Base-by-base conservation (phyloP, 2,888 invertebrate genomes). In the Aphodius sticticus region DNA sequence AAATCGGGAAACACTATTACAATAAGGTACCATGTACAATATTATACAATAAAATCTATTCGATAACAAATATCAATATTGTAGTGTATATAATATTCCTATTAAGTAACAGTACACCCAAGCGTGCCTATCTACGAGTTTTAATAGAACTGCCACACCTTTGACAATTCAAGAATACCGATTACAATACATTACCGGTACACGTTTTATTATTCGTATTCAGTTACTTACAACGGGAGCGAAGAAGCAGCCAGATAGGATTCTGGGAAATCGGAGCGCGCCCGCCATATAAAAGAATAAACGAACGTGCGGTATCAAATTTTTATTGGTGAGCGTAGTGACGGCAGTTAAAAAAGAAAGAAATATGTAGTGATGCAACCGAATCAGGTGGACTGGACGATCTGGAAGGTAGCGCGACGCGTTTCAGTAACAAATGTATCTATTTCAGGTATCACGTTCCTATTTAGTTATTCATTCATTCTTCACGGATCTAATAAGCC, bases 401-500 rank as follows among this genome's bases (percentile, higher is more conserved):
- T 53, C 7, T 53, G 53, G 26, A 26, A 76, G 76, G 76, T 76
- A 76, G 76, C 76, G 16, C 76, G 38, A 38, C 16, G 37, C 69
- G 53, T 76, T 26, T 14, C 16, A 14, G 15, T n/a, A 76, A 76
- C 76, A 76, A 76, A 76, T 76, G 75, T 78, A 70, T 78, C 78
- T 78, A 15, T 37, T 69, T 16, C 16, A 69, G 75, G 69, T 75
- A 69, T 71, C 35, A 38, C 69, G 16, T 75, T 70, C 70, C 71
- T 35, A 36, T 70, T 69, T 76, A 76, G 37, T 76, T 76, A 78
- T 80, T 78, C 78, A 78, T 80, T 78, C 78, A 76, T 69, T 76
- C 80, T 80, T 78, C 78, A 80, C 72, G 80, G 80, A 69, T 78
- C 76, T 78, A 80, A 80, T 80, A 78, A 78, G 69, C 77, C 80